Base-by-base conservation (phyloP, 2,888 invertebrate species). In the Pocota personata region DNA sequence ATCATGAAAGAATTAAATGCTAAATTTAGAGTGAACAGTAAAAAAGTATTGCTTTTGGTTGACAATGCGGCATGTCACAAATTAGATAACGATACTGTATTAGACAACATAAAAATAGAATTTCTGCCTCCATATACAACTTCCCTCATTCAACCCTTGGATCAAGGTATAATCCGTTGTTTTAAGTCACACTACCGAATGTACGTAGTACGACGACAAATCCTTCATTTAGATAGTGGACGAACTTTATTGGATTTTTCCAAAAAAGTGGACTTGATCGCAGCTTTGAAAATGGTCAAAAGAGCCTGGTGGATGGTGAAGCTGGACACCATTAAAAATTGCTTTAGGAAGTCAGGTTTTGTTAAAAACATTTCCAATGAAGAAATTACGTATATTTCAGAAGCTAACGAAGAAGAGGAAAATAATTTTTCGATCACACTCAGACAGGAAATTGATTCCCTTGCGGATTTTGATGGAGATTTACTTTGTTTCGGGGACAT, bases 41-140 rank as follows among this genome's bases (percentile, higher is more conserved):
- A 84, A 6, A 84, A 88, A 75, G 67, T 86, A 48, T 87, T 84
- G 48, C 69, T 80, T 27, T 82, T 86, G n/a, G 72, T 80, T 3
- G 80, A 82, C 37, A 82, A 87, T 50, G 75, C 80, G 8, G 50
- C 76, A 30, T 86, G 50, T 35, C 87, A 83, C 48, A 87, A 76
- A 21, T 72, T 50, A 43, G 60, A 57, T 27, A 24, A 55, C 10
- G 40, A 67, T 37, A 46, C 19, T 27, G 32, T 32, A 40, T 80
- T 80, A 62, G 32, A 32, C 32, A 57, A 57, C 12, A 32, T 57
- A 12, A 57, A 57, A 32, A 32, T 57, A 12, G 19, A 57, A 32
- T 32, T 57, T 16, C 32, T 55, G 4, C 27, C 19, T 1, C 32
- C 55, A 30, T 32, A 57, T 12, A 32, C 55, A 12, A 57, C 55